A percentile compares a stretch with the other conserved stretches of the same genome.
phyloP scores from a whole-genome alignment of 2,797 vertebrate species.

The Rhyacichthys aspro region DNA sequence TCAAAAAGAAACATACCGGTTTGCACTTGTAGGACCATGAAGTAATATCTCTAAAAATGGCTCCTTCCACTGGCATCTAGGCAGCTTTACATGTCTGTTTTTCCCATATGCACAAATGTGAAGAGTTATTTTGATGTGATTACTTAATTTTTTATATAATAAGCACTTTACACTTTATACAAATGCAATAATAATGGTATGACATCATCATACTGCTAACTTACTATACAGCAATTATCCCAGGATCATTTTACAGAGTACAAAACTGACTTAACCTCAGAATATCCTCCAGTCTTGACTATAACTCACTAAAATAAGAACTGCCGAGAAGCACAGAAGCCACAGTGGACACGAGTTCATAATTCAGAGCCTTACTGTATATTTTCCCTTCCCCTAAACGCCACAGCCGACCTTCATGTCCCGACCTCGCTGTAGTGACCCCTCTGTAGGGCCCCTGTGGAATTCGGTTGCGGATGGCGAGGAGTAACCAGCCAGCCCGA shows the following conservation, averaged over 20 bases:
- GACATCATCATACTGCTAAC: background rate
- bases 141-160: too few species aligned
- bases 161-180: too few species aligned
- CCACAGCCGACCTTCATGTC: conserved; percentile 21
- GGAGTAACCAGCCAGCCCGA: conserved; percentile 6
- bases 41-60: too few species aligned
- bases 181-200: background rate
- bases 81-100: too few species aligned
- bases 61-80: too few species aligned
- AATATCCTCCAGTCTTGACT: background rate
- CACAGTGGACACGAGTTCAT: conserved; percentile 25
- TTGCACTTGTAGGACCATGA: too few species aligned
- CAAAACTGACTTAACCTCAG: conserved; percentile 9
- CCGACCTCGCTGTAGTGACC: conserved; percentile 42
- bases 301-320: conserved; percentile 18
- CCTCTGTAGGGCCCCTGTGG: background rate
- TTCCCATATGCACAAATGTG: too few species aligned
- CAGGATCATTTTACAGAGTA: background rate
- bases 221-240: background rate
- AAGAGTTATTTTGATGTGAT: too few species aligned
- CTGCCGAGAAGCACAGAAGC: conserved; percentile 10
- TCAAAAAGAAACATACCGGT: too few species aligned
- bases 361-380: conserved; percentile 21
- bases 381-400: conserved; percentile 25
- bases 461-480: conserved; percentile 22